Conservation (phyloP, 2,113 vertebrate genomes). For the Willisornis vidua region DNA sequence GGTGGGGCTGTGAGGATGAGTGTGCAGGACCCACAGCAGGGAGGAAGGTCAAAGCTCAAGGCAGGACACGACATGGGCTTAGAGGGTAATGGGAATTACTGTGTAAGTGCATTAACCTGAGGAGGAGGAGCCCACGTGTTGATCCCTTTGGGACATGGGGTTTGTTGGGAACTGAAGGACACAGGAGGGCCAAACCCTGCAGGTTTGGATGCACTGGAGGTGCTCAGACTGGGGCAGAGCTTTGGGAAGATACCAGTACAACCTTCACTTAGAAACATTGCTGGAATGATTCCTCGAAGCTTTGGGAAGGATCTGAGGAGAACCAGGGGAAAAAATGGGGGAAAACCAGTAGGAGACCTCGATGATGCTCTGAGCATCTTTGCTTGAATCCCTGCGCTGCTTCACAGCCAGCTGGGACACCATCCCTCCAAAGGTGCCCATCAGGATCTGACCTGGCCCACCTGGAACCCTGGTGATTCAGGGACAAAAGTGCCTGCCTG, state of each 20-base stretch:
- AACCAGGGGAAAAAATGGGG: background rate
- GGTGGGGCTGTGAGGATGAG: background rate
- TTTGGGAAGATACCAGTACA: background rate
- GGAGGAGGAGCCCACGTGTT: background rate
- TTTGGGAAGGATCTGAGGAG: background rate
- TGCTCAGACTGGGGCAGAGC: background rate
- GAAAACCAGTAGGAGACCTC: rapidly evolving
- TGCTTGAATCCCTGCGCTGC: rapidly evolving
- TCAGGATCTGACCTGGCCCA: rapidly evolving
- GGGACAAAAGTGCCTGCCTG: rapidly evolving
- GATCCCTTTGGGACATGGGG: rapidly evolving
- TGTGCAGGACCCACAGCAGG: background rate
- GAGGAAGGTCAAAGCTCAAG: background rate
- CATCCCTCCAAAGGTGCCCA: rapidly evolving
- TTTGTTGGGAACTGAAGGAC: background rate
- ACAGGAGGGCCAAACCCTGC: background rate
- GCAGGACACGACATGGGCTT: background rate
- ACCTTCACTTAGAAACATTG: background rate
- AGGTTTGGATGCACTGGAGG: rapidly evolving
- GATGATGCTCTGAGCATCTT: background rate
- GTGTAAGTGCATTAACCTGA: background rate
- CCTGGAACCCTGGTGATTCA: background rate
- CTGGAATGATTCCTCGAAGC: background rate
- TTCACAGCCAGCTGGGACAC: background rate
- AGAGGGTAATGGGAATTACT: background rate